Base-by-base conservation (phyloP, 2,797 vertebrate genomes). In the Pygocentrus nattereri region DNA sequence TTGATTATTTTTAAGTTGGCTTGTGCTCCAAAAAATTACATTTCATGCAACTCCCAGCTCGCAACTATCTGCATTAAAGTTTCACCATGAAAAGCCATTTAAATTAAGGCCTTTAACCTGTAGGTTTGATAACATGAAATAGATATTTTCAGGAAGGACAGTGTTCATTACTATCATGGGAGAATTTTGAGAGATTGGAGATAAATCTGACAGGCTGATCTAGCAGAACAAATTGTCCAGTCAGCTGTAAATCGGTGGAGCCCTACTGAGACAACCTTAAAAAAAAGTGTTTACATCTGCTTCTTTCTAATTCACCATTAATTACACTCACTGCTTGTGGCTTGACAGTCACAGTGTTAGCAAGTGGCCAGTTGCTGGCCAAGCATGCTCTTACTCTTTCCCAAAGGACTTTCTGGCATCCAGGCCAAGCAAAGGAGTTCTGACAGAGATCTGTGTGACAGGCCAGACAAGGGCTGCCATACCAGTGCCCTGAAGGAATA, bases 221-320 rank as follows among this genome's bases (percentile, higher is more conserved):
- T 73, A 44, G 78, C 71, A 0, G 13, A 79, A 81, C 78, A 41
- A 89, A 83, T 82, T 71, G 83, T 74, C 44, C 61, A 74, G 59
- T 84, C 68, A 62, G 69, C 7, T 1, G 59, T 34, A 81, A 82
- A 30, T 19, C 27, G 64, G 30, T 81, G 56, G 31, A 38, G 62
- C 1, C 56, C 50, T 18, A 44, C 5, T 54, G 41, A 56, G 59
- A 34, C 19, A 75, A 72, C 62, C n/a, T 67, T 49, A 50, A 67
- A 21, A 19, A 52, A 30, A 59, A 62, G 31, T 49, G 76, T 61
- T 44, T 68, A 44, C 62, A 78, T 3, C 13, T 25, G 23, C 47
- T 41, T 61, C 27, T 41, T 47, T 30, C 31, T 49, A 27, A 56
- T 58, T 64, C 3, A n/a, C 5, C 49, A 49, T 54, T 65, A 72